Evolutionary conservation across 2,888 invertebrate species (phyloP).

Genomic region (Microplitis deprimator): DNA sequence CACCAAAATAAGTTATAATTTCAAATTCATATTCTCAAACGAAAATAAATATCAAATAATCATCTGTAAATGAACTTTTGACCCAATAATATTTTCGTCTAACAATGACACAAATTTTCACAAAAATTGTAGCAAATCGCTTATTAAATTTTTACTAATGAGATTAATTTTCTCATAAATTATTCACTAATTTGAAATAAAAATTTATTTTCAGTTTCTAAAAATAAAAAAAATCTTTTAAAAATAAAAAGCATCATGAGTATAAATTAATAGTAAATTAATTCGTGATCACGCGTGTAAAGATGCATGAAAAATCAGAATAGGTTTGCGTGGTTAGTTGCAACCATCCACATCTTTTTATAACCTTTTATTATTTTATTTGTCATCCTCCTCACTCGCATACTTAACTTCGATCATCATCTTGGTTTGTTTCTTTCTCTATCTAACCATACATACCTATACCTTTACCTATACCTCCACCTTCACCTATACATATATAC

Average conservation of each 20-base stretch:
- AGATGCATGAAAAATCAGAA: slow-evolving; percentile 9
- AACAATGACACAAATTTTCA: no score
- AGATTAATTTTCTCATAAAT: no score
- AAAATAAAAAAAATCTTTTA: no score
- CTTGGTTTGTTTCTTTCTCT: background rate
- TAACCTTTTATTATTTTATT: background rate
- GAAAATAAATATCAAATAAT: no score
- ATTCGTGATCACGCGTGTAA: background rate
- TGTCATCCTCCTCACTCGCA: background rate
- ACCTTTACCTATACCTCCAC: background rate
- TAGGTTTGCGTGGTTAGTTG: slow-evolving; percentile 2
- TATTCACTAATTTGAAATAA: no score
- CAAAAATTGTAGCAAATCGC: no score
- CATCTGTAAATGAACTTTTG: no score
- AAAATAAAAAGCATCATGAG: background rate
- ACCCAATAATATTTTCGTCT: no score
- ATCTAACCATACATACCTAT: background rate
- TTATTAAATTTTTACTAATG: no score
- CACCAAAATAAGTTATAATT: no score
- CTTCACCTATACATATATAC: background rate
- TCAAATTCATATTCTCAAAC: no score
- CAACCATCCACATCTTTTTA: background rate
- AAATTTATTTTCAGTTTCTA: no score
- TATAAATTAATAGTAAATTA: background rate
- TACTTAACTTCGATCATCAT: slow-evolving; percentile 1